A percentile compares a stretch with the other conserved stretches of the same genome.
These are phyloP conservation scores for Anhinga rufa DNA, from an alignment of 2,113 vertebrate species.

Conservation along the genomic window DNA sequence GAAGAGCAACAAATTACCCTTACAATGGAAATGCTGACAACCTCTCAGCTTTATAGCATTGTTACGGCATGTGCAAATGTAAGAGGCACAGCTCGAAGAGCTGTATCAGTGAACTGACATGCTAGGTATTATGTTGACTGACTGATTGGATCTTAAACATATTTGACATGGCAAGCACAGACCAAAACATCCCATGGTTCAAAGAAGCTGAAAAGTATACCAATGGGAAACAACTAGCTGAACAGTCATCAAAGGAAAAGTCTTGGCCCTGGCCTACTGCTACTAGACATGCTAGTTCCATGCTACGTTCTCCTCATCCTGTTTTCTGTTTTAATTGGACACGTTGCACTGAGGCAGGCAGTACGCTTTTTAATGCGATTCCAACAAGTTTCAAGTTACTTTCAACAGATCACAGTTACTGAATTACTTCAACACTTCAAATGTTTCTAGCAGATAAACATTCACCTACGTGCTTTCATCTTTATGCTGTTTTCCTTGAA, in stretches of 20 bases:
- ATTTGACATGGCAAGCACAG: constrained; percentile 5
- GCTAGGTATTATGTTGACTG: not conserved
- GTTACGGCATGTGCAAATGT: not conserved
- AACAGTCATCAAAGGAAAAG: constrained; percentile 53
- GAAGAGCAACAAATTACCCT: not conserved
- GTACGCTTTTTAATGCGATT: not conserved
- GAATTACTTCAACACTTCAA: constrained; percentile 4
- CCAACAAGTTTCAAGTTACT: constrained; percentile 45
- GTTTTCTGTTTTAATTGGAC: constrained; percentile 65
- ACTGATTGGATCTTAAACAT: not conserved
- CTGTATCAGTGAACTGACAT: not conserved
- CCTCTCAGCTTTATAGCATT: not conserved
- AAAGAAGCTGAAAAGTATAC: constrained; percentile 30
- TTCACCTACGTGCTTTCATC: not conserved
- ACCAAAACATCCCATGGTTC: constrained; percentile 11
- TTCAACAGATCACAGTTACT: constrained; percentile 28
- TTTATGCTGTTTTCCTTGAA: not conserved
- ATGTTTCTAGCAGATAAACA: not conserved
- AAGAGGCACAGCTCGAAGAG: not conserved
- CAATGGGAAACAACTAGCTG: constrained; percentile 39
- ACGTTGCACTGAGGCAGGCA: not conserved
- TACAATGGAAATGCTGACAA: not conserved
- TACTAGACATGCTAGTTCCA: constrained; percentile 25
- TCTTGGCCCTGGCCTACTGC: constrained; percentile 9
- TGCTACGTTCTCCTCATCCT: constrained; percentile 26